Evolutionary conservation across 92 coral and sea anemone genomes (phyloP).

Genomic region (Heliopora coerulea): DNA sequence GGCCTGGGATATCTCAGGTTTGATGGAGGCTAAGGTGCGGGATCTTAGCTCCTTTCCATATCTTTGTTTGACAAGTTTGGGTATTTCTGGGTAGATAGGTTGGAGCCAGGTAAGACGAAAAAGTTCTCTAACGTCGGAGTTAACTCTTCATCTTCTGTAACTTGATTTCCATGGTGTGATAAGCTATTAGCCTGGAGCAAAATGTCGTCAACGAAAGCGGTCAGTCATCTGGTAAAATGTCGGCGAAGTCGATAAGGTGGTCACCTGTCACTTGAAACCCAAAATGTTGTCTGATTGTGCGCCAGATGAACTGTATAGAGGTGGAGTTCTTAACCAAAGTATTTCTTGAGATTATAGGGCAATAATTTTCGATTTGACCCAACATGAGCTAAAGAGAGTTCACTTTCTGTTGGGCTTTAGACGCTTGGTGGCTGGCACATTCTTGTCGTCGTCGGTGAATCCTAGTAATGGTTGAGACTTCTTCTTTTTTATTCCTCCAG

Average conservation of each 20-base stretch:
- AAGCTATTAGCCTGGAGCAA: constrained; percentile 2
- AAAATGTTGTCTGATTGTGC: no score
- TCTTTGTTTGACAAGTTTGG: constrained; percentile 4
- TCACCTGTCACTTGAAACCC: no score
- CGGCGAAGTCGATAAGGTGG: no score
- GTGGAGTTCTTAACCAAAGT: constrained; percentile 56
- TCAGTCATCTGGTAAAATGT: constrained; percentile 43
- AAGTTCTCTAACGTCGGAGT: constrained; percentile 49
- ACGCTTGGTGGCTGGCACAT: constrained; percentile 47
- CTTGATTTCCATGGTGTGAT: constrained; percentile 36
- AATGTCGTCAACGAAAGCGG: constrained; percentile 42
- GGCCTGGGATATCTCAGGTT: constrained; percentile 1
- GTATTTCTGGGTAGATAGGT: constrained; percentile 15
- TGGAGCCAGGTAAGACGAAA: constrained; percentile 21
- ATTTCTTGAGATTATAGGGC: constrained; percentile 58
- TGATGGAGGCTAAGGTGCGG: background rate
- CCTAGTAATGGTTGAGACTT: constrained; percentile 33
- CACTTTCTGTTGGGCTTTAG: constrained; percentile 49
- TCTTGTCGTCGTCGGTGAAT: constrained; percentile 32
- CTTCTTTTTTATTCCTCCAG: background rate
- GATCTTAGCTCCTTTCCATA: constrained; percentile 7
- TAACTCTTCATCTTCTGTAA: constrained; percentile 32
- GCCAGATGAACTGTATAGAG: no score
- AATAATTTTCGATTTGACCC: constrained; percentile 62
- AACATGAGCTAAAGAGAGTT: constrained; percentile 57